A percentile compares a stretch with the other conserved stretches of the same genome.
Conservation (phyloP, 2,113 vertebrate species). For the Trogon melanurus region DNA sequence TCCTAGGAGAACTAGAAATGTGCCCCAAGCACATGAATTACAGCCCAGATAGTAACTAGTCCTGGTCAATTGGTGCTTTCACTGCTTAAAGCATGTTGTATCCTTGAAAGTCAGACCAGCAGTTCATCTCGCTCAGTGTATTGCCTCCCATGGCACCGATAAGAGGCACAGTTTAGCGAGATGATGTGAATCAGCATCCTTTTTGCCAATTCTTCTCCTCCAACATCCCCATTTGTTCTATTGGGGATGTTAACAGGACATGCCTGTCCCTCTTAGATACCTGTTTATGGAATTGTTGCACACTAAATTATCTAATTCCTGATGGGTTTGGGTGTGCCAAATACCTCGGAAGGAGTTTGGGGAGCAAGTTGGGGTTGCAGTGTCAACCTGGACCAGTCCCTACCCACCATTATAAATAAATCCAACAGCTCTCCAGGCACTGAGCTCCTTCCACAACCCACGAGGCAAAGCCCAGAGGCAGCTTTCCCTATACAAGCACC, state of each 20-base stretch:
- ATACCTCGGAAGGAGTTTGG: not conserved
- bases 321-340: not conserved
- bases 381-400: not conserved
- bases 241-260: not conserved
- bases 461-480: not conserved
- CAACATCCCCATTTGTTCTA: not conserved
- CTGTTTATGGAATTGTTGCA: not conserved
- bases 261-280: not conserved
- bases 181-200: not conserved
- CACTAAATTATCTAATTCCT: not conserved
- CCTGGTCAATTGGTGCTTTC: not conserved
- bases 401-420: not conserved
- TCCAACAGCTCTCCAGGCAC: not conserved
- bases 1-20: not conserved
- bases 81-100: not conserved
- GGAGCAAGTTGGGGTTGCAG: not conserved
- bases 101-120: not conserved
- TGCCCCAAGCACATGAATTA: not conserved
- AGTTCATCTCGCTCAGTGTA: not conserved
- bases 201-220: not conserved
- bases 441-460: not conserved
- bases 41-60: not conserved
- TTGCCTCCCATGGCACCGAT: not conserved
- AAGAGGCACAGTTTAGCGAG: not conserved
- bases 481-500: not conserved